Evolutionary conservation across 1,140 invertebrate genomes (phyloP).

Genomic region (Oedothorax gibbosus): DNA sequence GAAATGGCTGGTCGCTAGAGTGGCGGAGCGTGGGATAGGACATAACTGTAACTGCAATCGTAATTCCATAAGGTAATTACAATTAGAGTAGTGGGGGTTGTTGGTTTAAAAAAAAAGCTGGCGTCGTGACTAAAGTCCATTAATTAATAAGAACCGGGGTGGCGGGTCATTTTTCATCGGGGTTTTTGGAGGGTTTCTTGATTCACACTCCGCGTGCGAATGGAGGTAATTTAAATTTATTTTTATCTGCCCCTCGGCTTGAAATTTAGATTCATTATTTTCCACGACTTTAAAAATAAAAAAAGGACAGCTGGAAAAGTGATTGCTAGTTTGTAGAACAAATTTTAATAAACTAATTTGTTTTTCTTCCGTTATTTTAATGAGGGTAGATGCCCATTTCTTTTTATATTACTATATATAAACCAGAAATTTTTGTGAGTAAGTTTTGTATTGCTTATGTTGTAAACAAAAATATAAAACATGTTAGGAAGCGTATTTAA

Average conservation of each 20-base stretch:
- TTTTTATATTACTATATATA: too few species aligned
- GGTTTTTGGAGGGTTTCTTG: not conserved
- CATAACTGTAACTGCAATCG: conserved; percentile 10
- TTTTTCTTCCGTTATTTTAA: too few species aligned
- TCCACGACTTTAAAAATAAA: not conserved
- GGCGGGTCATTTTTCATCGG: not conserved
- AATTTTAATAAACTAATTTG: too few species aligned
- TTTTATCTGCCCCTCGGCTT: not conserved
- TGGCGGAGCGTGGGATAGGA: conserved; percentile 6
- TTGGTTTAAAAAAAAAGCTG: conserved; percentile 8
- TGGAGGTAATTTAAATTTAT: conserved; percentile 36
- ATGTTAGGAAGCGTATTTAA: too few species aligned
- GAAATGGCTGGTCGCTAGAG: not conserved
- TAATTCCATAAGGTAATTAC: conserved; percentile 18
- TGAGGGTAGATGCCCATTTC: too few species aligned
- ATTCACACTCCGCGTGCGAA: not conserved
- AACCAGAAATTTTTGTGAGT: too few species aligned
- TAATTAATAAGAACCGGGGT: conserved; percentile 37
- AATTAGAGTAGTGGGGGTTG: conserved; percentile 27
- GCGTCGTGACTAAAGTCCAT: conserved; percentile 21
- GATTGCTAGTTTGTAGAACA: too few species aligned
- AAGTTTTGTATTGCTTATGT: too few species aligned
- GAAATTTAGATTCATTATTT: conserved; percentile 11
- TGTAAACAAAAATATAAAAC: too few species aligned
- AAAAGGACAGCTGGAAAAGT: too few species aligned